Base-by-base conservation (phyloP, 1,140 invertebrate genomes). In the Scaptodrosophila lebanonensis region DNA sequence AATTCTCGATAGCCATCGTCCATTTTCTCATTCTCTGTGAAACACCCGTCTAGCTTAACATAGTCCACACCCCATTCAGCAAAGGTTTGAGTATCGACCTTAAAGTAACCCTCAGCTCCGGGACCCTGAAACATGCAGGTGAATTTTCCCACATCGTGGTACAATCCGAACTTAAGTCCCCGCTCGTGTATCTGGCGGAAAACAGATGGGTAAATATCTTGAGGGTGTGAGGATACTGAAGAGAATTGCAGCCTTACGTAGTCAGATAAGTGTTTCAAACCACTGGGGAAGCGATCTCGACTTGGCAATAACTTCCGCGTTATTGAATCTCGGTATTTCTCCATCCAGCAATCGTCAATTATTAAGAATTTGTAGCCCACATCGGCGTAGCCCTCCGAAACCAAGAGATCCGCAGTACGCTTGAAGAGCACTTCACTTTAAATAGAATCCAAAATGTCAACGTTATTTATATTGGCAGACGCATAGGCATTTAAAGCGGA, bases 21-120 rank as follows among this genome's bases (percentile, higher is more conserved):
- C 0, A 77, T 15, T 1, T 71, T 30, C 0, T 13, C n/a, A 12
- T 63, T 16, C 2, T 17, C 30, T 0, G 95, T 91, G 88, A 97
- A 94, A 86, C 98, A 99, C 0, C 97, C 97, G 86, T 99, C 98
- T 60, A 99, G 87, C 87, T 99, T 99, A 0, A 99, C 93, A 76
- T 98, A 98, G 86, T 99, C 97, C 1, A 99, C 95, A 12, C 93
- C 93, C 98, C 98, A 99, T 0, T 93, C 92, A 18, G 95, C 96
- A 89, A 99, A 98, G 0, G 95, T 95, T n/a, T 93, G 88, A 0
- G 97, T 96, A 89, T 98, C 97, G 63, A 89, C 20, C 65, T 94
- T 88, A 68, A 97, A 89, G 87, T 95, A 91, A 6, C 94, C 94
- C 29, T 95, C 88, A 45, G 95, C 93, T 25, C 97, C 97, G 8